phyloP scores from a whole-genome alignment of 2,113 vertebrate species.

The Speoplatyrhinus poulsoni region DNA sequence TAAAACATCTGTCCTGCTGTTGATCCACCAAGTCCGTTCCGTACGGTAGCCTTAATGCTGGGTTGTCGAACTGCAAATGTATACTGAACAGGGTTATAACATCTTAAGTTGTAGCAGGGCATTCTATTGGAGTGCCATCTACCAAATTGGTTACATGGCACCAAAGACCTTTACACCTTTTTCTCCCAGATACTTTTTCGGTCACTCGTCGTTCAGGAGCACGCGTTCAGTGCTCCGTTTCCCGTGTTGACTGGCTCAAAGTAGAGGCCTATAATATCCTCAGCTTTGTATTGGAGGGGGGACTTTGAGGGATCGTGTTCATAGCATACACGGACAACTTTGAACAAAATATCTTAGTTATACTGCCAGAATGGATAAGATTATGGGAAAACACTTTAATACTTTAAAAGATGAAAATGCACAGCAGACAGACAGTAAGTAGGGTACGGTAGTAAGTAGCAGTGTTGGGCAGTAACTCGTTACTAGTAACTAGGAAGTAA shows the following conservation, averaged over 20 bases:
- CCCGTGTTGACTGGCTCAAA: slow-evolving; percentile 69
- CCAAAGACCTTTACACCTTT: neutral
- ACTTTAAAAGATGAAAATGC: no score
- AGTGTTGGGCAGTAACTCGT: no score
- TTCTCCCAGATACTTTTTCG: neutral
- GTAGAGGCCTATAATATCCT: slow-evolving; percentile 29
- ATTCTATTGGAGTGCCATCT: neutral
- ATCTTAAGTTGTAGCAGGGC: neutral
- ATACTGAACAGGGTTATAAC: neutral
- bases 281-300: slow-evolving; percentile 12
- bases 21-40: slow-evolving; percentile 31
- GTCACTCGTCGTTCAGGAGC: slow-evolving; percentile 61
- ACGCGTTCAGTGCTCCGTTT: slow-evolving; percentile 73
- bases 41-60: neutral
- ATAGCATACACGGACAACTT: no score
- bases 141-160: neutral
- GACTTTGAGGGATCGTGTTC: neutral
- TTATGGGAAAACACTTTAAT: no score
- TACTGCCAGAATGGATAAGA: no score
- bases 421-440: no score
- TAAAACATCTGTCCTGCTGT: slow-evolving; percentile 70
- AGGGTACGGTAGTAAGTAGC: no score
- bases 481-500: no score
- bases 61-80: neutral
- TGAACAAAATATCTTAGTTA: no score